Evolutionary conservation across 2,113 vertebrate species (phyloP), one percentile per base, ranked within the genome.

Genomic region (Anhinga rufa): DNA sequence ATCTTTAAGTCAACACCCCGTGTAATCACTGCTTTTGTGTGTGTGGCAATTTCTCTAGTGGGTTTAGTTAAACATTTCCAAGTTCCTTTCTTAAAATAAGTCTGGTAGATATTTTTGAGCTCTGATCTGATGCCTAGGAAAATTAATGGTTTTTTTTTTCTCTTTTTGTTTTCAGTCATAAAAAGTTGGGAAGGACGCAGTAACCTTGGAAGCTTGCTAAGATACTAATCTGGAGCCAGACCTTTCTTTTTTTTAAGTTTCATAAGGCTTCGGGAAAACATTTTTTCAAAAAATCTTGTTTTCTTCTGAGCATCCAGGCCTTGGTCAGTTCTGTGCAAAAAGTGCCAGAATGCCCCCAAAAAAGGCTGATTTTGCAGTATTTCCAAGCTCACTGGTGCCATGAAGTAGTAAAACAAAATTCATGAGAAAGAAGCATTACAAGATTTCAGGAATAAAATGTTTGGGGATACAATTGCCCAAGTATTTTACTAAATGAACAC

Each of bases 61-160:
- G 48, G 25, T 82, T 82, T 80, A 61, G 92, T 94, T 95, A 90
- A 92, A 82, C 52, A 90, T 87, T 95, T 55, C 86, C 85, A 61
- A 92, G 44, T 12, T 79, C 57, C 36, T 82, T 90, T 60, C 88
- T 95, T 69, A 70, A 93, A 95, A 93, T 90, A 44, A 82, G 42
- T 19, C 79, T 12, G 75, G 20, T 49, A 26, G 88, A 60, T 36
- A 49, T 80, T 92, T 93, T 70, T 29, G 48, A 85, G 62, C 82
- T 90, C 52, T 20, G 85, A 61, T 94, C 70, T 40, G 71, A 52
- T 88, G 87, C 90, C 79, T n/a, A n/a, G 48, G 14, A 86, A 92
- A 93, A 72, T 31, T 6, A n/a, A 76, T 42, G 54, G 1, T 25
- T 28, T 24, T 19, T 25, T 49, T 82, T 24, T n/a, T 8, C 12